phyloP scores from a whole-genome alignment of 2,113 vertebrate species.

The Isurus oxyrinchus region DNA sequence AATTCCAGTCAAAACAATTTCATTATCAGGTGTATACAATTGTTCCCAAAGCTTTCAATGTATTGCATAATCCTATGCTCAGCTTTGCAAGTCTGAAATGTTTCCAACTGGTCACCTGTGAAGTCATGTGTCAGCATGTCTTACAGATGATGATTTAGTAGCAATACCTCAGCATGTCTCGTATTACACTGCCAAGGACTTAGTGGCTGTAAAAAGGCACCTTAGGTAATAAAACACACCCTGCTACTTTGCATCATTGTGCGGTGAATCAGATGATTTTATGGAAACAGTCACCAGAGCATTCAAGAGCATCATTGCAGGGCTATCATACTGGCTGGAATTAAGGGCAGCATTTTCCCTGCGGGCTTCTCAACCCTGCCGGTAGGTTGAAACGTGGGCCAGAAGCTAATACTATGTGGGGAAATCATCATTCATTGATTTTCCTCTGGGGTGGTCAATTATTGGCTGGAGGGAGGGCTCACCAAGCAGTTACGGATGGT shows the following conservation, averaged over 20 bases:
- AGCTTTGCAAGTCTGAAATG: constrained; percentile 4
- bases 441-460: not conserved
- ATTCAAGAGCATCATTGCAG: not conserved
- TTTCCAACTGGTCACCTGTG: not conserved
- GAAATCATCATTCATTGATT: not conserved
- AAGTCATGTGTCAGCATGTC: not conserved
- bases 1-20: not conserved
- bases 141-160: not conserved
- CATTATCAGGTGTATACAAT: not conserved
- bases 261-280: not conserved
- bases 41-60: not conserved
- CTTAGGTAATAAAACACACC: constrained; percentile 27
- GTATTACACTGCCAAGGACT: not conserved
- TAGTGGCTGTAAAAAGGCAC: not conserved
- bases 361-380: too few relatives aligned
- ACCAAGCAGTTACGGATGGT: not conserved
- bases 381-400: not conserved
- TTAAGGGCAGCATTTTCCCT: not conserved
- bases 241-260: not conserved
- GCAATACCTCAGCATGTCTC: not conserved
- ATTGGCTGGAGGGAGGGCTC: not conserved
- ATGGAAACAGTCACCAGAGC: not conserved
- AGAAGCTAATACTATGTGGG: too few relatives aligned
- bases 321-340: not conserved
- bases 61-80: not conserved